Conservation (phyloP, 2,888 invertebrate species). For the Hyalella azteca region DNA sequence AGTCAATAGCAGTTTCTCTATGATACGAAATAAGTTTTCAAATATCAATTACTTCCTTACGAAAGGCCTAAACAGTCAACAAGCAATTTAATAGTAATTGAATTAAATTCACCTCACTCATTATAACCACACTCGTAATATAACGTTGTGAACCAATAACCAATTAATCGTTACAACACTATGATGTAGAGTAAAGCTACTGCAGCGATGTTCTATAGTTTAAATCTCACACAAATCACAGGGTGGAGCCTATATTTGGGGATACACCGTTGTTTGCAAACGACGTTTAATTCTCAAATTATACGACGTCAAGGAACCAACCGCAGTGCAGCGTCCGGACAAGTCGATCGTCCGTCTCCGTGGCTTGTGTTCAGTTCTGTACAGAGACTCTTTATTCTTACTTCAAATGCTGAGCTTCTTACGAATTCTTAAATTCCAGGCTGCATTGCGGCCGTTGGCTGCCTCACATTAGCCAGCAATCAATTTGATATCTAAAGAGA, state of each 20-base stretch:
- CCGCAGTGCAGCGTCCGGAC: background rate
- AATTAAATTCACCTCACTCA: too few relatives aligned
- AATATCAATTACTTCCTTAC: too few relatives aligned
- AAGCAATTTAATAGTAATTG: too few relatives aligned
- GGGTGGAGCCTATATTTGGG: background rate
- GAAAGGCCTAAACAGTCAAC: too few relatives aligned
- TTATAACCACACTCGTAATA: too few relatives aligned
- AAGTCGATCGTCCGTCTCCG: background rate
- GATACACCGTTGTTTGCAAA: background rate
- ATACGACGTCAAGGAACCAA: background rate
- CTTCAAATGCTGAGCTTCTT: background rate
- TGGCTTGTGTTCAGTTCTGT: background rate
- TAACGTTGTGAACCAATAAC: too few relatives aligned
- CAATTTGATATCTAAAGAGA: background rate
- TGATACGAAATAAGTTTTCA: too few relatives aligned
- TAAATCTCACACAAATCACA: background rate
- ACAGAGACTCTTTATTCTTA: background rate
- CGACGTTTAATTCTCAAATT: background rate
- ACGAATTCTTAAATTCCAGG: background rate
- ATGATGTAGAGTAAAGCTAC: too few relatives aligned
- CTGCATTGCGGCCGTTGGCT: background rate
- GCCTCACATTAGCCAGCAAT: background rate
- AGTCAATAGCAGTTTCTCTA: too few relatives aligned
- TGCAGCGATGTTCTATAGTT: background rate
- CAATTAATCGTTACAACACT: too few relatives aligned